Evolutionary conservation across 2,888 invertebrate species (phyloP).

Genomic region (Limnephilus rhombicus): DNA sequence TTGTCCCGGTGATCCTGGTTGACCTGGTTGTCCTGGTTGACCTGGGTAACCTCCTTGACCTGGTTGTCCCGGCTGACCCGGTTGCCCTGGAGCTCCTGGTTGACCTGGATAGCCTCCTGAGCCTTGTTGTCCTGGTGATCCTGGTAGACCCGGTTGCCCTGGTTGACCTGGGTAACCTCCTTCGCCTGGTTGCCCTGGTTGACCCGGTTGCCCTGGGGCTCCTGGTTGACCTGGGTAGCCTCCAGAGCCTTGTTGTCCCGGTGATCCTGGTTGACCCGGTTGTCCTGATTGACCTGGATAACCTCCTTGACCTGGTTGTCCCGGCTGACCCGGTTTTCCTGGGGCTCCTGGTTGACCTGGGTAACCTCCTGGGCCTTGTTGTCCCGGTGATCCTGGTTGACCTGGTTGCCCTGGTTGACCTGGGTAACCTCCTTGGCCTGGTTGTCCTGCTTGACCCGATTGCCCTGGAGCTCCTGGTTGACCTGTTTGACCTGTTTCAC

Average conservation of each 20-base stretch:
- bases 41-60: constrained; percentile 73
- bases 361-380: too few species aligned
- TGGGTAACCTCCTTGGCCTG: constrained; percentile 47
- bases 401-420: constrained; percentile 62
- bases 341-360: too few species aligned
- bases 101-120: constrained; percentile 67
- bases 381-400: too few species aligned
- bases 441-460: constrained; percentile 65
- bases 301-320: constrained; percentile 67
- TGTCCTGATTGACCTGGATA: constrained; percentile 72
- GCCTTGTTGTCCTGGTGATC: constrained; percentile 44
- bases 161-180: constrained; percentile 69
- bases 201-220: constrained; percentile 54
- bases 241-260: constrained; percentile 36
- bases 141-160: constrained; percentile 69
- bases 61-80: constrained; percentile 67
- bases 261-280: constrained; percentile 58
- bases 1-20: constrained; percentile 30
- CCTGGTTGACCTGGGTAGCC: constrained; percentile 67
- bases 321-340: constrained; percentile 69
- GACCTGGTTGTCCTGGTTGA: constrained; percentile 64
- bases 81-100: constrained; percentile 65
- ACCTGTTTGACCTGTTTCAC: constrained; percentile 39
- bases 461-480: constrained; percentile 66
- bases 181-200: constrained; percentile 70